Percentiles rank a stretch among this genome's conserved stretches.
Evolutionary conservation across 1,140 invertebrate genomes (phyloP).

Genomic region (Trichoplusia ni): DNA sequence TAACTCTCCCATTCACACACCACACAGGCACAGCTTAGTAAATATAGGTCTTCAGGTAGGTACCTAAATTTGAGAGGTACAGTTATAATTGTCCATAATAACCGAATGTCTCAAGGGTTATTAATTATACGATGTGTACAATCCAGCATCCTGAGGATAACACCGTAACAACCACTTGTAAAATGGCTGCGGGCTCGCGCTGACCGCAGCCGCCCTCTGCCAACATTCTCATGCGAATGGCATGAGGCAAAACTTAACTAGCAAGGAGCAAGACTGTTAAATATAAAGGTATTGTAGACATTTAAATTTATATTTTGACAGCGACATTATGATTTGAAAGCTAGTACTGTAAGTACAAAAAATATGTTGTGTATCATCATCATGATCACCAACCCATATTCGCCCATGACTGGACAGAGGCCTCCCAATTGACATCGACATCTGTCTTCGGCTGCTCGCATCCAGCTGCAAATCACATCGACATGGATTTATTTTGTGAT

Average conservation of each 20-base stretch:
- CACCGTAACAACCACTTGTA: slow-evolving; percentile 50
- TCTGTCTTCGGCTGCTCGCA: no score
- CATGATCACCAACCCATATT: no score
- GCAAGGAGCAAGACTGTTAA: slow-evolving; percentile 5
- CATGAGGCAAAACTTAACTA: slow-evolving; percentile 44
- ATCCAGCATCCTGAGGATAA: slow-evolving; percentile 56
- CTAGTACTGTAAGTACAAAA: no score
- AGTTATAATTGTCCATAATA: not conserved
- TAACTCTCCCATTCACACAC: not conserved
- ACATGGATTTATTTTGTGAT: no score
- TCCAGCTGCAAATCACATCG: no score
- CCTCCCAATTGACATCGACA: no score
- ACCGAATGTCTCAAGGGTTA: slow-evolving; percentile 40
- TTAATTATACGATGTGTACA: slow-evolving; percentile 43
- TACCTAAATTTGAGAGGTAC: not conserved
- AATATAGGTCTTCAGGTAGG: no score
- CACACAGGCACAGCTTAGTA: no score
- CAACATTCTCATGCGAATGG: slow-evolving; percentile 57
- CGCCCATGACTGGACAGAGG: no score
- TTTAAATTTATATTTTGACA: no score
- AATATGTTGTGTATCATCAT: no score
- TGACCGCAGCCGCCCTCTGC: slow-evolving; percentile 55
- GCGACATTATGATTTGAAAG: no score
- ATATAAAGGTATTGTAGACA: slow-evolving; percentile 22
- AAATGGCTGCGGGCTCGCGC: slow-evolving; percentile 54